phyloP scores from a whole-genome alignment of 2,888 invertebrate species.

The Carpatolechia fugitivella region DNA sequence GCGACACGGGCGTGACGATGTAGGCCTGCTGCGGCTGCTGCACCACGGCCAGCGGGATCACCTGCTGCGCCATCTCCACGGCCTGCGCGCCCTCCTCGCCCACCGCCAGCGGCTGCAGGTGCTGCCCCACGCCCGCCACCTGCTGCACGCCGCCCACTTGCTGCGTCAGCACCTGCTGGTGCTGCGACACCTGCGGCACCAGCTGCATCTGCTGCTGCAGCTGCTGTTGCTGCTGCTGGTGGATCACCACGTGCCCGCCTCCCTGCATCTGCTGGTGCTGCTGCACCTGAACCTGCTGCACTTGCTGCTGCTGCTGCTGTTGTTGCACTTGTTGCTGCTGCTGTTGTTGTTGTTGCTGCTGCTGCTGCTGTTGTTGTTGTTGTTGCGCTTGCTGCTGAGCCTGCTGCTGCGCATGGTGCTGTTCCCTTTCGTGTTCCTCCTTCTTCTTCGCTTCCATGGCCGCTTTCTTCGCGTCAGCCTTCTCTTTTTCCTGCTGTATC shows the following conservation, averaged over 20 bases:
- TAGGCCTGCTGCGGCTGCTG: conserved; percentile 82
- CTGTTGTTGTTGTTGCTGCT: conserved; percentile 59
- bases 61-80: conserved; percentile 81
- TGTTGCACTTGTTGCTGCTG: conserved; percentile 67
- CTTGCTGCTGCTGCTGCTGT: conserved; percentile 65
- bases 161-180: conserved; percentile 70
- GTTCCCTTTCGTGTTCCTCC: conserved; percentile 69
- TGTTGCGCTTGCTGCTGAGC: conserved; percentile 54
- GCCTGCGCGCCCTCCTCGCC: conserved; percentile 75
- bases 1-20: conserved; percentile 82
- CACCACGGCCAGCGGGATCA: conserved; percentile 82
- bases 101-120: conserved; percentile 72
- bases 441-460: conserved; percentile 75
- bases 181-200: conserved; percentile 73
- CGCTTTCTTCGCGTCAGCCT: conserved; percentile 72
- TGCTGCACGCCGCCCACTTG: conserved; percentile 65
- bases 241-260: conserved; percentile 62
- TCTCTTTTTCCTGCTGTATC: conserved; percentile 72
- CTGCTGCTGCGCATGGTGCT: conserved; percentile 57
- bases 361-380: conserved; percentile 50
- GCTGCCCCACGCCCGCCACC: conserved; percentile 64
- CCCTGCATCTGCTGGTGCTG: conserved; percentile 66
- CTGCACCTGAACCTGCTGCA: conserved; percentile 60
- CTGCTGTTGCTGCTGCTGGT: conserved; percentile 57
- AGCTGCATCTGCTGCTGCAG: conserved; percentile 72